Percentiles rank a stretch among this genome's conserved stretches.
Conservation (phyloP, 37 sponge, comb jelly and placozoan species). For the Halichondria panicea region DNA sequence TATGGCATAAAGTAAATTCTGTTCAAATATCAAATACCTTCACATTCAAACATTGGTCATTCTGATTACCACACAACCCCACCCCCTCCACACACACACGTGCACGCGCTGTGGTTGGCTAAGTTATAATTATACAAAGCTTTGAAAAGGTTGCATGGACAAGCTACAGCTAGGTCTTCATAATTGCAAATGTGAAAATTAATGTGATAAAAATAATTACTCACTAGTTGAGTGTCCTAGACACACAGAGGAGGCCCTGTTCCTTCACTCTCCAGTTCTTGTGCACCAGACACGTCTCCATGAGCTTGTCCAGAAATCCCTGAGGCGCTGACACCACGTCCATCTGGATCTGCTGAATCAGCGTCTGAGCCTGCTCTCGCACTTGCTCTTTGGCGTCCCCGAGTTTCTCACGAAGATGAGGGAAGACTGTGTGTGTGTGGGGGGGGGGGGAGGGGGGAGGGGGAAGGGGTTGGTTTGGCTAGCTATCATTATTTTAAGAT, state of each 20-base stretch:
- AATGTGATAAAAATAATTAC: neutral
- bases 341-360: slow-evolving; percentile 49
- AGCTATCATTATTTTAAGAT: no score
- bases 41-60: no score
- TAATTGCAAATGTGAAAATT: neutral
- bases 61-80: no score
- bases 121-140: neutral
- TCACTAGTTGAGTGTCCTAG: slow-evolving; percentile 58
- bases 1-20: no score
- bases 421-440: slow-evolving; percentile 45
- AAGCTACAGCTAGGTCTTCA: neutral
- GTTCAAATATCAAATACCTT: no score
- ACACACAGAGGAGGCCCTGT: slow-evolving; percentile 66
- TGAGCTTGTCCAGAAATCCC: slow-evolving; percentile 25
- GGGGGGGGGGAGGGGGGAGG: neutral
- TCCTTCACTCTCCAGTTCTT: slow-evolving; percentile 89
- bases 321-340: slow-evolving; percentile 45
- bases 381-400: slow-evolving; percentile 77
- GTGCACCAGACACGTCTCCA: slow-evolving; percentile 52
- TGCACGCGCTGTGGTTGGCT: no score
- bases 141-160: no score
- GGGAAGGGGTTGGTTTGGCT: no score
- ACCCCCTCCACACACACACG: neutral
- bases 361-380: slow-evolving; percentile 54
- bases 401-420: slow-evolving; percentile 61